A percentile compares a stretch with the other conserved stretches of the same genome.
Evolutionary conservation across 2,113 vertebrate genomes (phyloP).

Genomic region (Platichthys stellatus): DNA sequence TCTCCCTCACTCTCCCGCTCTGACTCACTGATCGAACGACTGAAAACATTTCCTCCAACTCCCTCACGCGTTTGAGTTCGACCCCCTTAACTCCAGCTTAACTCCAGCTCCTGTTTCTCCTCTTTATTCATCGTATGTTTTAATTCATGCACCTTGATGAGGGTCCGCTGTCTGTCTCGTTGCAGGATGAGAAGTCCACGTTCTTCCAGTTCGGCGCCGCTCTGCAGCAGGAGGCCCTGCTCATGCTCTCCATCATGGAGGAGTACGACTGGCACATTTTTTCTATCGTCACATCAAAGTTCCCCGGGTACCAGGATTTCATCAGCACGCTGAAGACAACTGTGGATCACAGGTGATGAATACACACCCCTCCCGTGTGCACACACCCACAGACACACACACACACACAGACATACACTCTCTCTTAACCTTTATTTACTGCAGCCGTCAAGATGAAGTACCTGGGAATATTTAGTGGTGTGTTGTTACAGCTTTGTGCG

Average conservation of each 20-base stretch:
- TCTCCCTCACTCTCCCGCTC: not conserved
- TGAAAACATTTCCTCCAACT: constrained; percentile 46
- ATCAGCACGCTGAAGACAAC: constrained; percentile 91
- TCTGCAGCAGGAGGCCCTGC: constrained; percentile 95
- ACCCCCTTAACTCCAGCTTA: no score
- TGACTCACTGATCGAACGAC: constrained; percentile 50
- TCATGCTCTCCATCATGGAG: constrained; percentile 98
- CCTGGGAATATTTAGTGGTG: constrained; percentile 43
- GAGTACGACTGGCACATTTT: constrained; percentile 99
- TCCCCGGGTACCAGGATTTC: constrained; percentile 95
- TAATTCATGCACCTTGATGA: constrained; percentile 30
- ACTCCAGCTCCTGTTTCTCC: not conserved
- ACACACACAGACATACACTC: constrained; percentile 6
- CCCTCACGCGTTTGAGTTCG: constrained; percentile 18
- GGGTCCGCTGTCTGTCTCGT: constrained; percentile 42
- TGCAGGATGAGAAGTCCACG: constrained; percentile 92
- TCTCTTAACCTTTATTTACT: constrained; percentile 25
- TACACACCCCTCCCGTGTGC: constrained; percentile 7
- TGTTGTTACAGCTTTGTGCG: constrained; percentile 91
- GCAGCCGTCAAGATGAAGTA: constrained; percentile 35
- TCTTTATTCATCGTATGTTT: not conserved
- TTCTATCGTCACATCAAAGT: constrained; percentile 97
- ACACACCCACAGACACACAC: constrained; percentile 16
- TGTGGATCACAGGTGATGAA: constrained; percentile 83
- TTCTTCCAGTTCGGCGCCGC: constrained; percentile 99